Evolutionary conservation across 2,888 invertebrate species (phyloP), one percentile per base, ranked within the genome.

Genomic region (Agriopis leucophaearia): DNA sequence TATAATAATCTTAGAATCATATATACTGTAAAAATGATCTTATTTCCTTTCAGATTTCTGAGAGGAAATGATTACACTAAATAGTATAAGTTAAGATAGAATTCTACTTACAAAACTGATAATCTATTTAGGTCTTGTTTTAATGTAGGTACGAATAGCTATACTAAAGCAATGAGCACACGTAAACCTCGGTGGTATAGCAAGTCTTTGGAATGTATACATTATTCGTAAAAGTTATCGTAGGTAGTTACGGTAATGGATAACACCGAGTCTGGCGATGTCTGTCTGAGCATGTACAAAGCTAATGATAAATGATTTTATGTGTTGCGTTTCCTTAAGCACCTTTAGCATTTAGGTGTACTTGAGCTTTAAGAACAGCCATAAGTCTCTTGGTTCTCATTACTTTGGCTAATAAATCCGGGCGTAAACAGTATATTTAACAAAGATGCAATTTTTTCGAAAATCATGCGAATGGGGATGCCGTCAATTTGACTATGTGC

Each of bases 271-370:
- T 70, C 60, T 55, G 67, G 68, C 74, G 71, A 69, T 66, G 72
- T 78, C 75, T 63, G 73, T 78, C 75, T 70, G 71, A 70, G 77
- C 78, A 74, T 78, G 77, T 81, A 79, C 74, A 74, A 76, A 74
- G 78, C 77, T 78, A 78, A 83, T 84, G 85, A 85, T 83, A 81
- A 86, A 87, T 82, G 77, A 78, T 83, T 77, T 77, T 66, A 66
- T 66, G 78, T 74, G 83, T 80, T 81, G 79, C 78, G 78, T 84
- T 85, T 81, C 80, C 82, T 80, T 83, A 78, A 81, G 80, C 76
- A 81, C 78, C 76, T 79, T 78, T n/a, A 81, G 76, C 80, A 76
- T 81, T 81, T 81, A 81, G 75, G 74, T 81, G 73, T 72, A 69
- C 72, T 81, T 78, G 77, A 58, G 78, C 73, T 78, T 70, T 76